Conservation (phyloP, 2,888 invertebrate species). For the Oxyscelio sp. region DNA sequence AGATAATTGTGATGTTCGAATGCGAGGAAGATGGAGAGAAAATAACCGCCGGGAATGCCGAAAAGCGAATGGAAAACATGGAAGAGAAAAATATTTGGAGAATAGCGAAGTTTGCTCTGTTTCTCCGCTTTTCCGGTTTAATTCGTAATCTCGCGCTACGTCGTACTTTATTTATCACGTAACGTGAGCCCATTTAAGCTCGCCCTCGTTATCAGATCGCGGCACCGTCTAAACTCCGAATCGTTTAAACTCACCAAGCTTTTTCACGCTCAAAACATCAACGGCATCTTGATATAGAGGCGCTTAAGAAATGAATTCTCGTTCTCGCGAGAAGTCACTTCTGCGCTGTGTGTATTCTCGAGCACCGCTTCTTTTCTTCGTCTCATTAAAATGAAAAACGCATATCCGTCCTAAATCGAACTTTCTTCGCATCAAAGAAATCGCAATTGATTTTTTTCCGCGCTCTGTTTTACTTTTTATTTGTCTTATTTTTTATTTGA, state of each 20-base stretch:
- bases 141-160: conserved; percentile 64
- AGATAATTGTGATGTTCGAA: conserved; percentile 25
- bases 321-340: conserved; percentile 29
- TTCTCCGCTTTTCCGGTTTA: conserved; percentile 62
- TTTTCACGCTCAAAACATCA: conserved; percentile 75
- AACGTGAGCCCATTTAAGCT: conserved; percentile 78
- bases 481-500: conserved; percentile 2
- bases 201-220: conserved; percentile 80
- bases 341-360: conserved; percentile 32
- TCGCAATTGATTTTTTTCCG: conserved; percentile 35
- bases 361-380: conserved; percentile 17
- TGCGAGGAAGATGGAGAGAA: conserved; percentile 1
- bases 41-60: conserved; percentile 13
- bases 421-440: conserved; percentile 29
- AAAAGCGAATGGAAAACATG: conserved; percentile 12
- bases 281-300: conserved; percentile 66
- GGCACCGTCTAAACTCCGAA: conserved; percentile 77
- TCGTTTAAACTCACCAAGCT: conserved; percentile 77
- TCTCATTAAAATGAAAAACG: conserved; percentile 50
- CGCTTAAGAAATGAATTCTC: conserved; percentile 59
- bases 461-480: conserved; percentile 16
- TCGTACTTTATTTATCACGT: conserved; percentile 70
- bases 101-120: conserved; percentile 30
- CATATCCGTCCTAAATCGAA: conserved; percentile 18
- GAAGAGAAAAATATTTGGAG: conserved; percentile 49